Evolutionary conservation across 2,113 vertebrate genomes (phyloP), one percentile per base, ranked within the genome.

Genomic region (Aphelocoma coerulescens): DNA sequence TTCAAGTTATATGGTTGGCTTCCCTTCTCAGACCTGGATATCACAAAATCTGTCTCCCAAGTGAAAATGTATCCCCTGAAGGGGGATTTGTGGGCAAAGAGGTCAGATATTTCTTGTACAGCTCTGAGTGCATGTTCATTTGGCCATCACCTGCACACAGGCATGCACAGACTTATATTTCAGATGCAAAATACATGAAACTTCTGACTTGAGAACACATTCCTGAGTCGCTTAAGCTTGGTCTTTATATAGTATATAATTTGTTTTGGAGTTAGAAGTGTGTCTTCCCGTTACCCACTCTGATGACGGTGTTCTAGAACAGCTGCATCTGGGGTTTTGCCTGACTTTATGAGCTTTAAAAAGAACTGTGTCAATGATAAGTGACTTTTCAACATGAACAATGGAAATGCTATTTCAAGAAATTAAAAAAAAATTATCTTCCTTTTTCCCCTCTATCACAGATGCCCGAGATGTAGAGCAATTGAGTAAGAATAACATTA

Each of bases 381-480:
- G 63, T 94, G 88, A 73, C 35, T 79, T 94, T 96, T 92, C 79
- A 95, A 85, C 82, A 92, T 96, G 77, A 81, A 75, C 85, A 24
- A 13, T 65, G 24, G 75, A 77, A 93, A 94, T n/a, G 33, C 44
- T 89, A 32, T 75, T 93, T 85, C 41, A 59, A 73, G 68, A 89
- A 33, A 73, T 73, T 91, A 62, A 94, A 93, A 96, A 96, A 35
- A 75, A 44, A 33, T 71, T 62, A 3, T 71, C 23, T 96, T 78
- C 28, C 28, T 92, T 52, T 79, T 86, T 80, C 69, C 39, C 44
- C 67, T 96, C 80, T 93, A 35, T 91, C 22, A 7, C 96, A 99
- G 99, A 99, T 98, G 99, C 99, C 68, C 98, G 98, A 96, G 99
- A 99, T 89, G 95, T 98, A 80, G 99, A 99, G 79, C 98, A 99